Conservation (phyloP, 2,113 vertebrate species). For the Atherinomorus stipes region DNA sequence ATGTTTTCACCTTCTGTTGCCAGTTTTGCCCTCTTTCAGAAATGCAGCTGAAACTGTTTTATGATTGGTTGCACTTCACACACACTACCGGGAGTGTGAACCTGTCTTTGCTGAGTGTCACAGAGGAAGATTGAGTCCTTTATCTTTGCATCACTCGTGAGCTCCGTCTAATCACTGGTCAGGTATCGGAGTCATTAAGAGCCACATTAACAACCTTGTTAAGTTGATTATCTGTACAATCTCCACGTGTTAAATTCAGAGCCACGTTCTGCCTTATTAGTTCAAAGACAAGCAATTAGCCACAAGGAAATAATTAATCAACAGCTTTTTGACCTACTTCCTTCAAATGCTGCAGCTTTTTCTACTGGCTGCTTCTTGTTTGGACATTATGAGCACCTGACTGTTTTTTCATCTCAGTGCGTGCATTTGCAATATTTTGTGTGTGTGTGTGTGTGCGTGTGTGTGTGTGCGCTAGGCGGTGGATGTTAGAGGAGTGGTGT, state of each 20-base stretch:
- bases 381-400: constrained; percentile 10
- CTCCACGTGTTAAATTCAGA: constrained; percentile 64
- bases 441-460: constrained; percentile 2
- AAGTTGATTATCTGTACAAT: constrained; percentile 69
- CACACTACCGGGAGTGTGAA: too few species aligned
- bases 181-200: constrained; percentile 62
- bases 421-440: neutral
- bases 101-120: too few species aligned
- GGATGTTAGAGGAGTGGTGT: neutral
- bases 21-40: too few species aligned
- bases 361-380: constrained; percentile 27
- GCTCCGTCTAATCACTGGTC: constrained; percentile 36
- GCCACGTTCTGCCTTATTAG: constrained; percentile 71
- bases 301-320: constrained; percentile 71
- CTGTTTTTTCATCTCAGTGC: constrained; percentile 2
- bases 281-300: constrained; percentile 61
- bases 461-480: neutral
- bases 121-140: neutral
- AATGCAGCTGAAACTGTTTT: too few species aligned
- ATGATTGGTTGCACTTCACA: too few species aligned
- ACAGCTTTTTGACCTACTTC: constrained; percentile 68
- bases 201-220: constrained; percentile 67
- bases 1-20: too few species aligned
- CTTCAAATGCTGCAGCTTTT: constrained; percentile 45
- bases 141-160: constrained; percentile 15